These are phyloP conservation scores for Vireo altiloquus DNA, from an alignment of 2,113 vertebrate species.

Conservation along the genomic window DNA sequence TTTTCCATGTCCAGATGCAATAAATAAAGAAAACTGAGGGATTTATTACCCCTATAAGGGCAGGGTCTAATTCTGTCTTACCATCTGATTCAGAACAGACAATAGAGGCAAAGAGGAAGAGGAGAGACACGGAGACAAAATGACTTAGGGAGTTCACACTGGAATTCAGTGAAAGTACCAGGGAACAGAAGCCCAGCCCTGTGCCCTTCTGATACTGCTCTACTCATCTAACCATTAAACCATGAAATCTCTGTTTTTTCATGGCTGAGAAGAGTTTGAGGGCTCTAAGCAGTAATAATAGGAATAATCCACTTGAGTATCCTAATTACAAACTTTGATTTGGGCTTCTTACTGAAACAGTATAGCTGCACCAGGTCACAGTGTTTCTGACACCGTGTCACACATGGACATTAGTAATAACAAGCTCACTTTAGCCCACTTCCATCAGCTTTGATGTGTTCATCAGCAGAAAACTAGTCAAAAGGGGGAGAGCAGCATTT, in stretches of 20 bases:
- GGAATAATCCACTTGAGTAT: not conserved
- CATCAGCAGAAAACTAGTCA: not conserved
- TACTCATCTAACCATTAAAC: not conserved
- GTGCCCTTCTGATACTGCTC: not conserved
- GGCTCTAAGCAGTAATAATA: not conserved
- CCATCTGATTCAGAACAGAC: not conserved
- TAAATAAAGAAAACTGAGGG: not conserved
- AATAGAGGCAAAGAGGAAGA: not conserved
- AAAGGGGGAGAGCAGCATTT: not conserved
- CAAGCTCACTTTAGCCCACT: not conserved
- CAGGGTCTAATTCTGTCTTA: not conserved
- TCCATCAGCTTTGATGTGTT: not conserved
- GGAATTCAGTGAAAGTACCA: not conserved
- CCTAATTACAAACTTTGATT: not conserved
- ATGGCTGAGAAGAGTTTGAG: not conserved
- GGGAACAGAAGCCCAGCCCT: not conserved
- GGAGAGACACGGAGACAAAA: not conserved
- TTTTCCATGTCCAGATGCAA: not conserved
- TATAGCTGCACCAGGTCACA: not conserved
- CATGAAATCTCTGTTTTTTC: not conserved
- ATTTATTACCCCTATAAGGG: not conserved
- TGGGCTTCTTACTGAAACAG: not conserved
- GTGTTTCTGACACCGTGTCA: not conserved
- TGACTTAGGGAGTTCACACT: not conserved
- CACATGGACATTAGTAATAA: not conserved